phyloP scores from a whole-genome alignment of 2,888 invertebrate species.

The Steinernema hermaphroditum region DNA sequence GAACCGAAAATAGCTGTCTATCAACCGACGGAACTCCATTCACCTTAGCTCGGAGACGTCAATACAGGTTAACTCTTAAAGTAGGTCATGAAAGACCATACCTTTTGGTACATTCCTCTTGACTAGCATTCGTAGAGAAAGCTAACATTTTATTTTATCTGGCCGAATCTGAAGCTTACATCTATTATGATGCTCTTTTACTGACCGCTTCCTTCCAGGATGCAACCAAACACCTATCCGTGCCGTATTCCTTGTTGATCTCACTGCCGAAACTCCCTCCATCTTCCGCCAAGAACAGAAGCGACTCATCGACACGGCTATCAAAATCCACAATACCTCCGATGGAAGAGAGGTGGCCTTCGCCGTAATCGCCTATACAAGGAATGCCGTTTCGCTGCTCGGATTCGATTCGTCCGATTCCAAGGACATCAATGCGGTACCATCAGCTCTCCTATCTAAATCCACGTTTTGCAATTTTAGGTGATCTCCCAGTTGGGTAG shows the following conservation, averaged over 20 bases:
- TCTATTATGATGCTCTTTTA: too few species aligned
- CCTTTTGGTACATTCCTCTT: too few species aligned
- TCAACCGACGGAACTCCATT: too few species aligned
- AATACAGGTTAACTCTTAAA: too few species aligned
- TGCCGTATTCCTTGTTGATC: slow-evolving; percentile 20
- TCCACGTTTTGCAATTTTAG: slow-evolving; percentile 29
- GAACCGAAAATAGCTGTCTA: too few species aligned
- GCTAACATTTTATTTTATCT: too few species aligned
- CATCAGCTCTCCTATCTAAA: slow-evolving; percentile 27
- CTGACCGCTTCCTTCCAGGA: not conserved
- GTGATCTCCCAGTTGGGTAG: slow-evolving; percentile 37
- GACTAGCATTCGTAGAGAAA: too few species aligned
- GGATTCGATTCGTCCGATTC: not conserved
- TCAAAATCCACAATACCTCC: not conserved
- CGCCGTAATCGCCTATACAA: slow-evolving; percentile 7
- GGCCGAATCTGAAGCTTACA: too few species aligned
- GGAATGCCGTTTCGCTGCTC: slow-evolving; percentile 17
- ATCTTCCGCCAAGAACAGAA: slow-evolving; percentile 18
- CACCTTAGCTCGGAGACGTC: too few species aligned
- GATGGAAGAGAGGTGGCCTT: not conserved
- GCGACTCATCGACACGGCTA: slow-evolving; percentile 17
- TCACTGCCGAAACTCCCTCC: slow-evolving; percentile 6
- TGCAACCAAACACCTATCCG: slow-evolving; percentile 17
- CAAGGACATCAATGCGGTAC: slow-evolving; percentile 3
- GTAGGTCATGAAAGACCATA: too few species aligned